These are phyloP conservation scores for Urocolius indicus DNA, from an alignment of 2,113 vertebrate species.

Conservation along the genomic window DNA sequence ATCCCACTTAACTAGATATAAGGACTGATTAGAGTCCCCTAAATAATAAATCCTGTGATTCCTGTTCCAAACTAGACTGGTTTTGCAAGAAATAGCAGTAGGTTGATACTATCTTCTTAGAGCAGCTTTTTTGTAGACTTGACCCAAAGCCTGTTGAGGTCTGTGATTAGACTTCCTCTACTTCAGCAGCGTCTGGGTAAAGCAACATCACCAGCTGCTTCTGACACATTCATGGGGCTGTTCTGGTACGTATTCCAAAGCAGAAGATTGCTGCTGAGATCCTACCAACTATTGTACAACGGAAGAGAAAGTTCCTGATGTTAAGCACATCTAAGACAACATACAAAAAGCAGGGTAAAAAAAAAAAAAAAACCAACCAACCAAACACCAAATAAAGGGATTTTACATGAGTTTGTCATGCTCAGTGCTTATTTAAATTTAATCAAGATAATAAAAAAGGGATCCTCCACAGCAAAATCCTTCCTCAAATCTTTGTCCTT, in stretches of 20 bases:
- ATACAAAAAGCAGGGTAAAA: not conserved
- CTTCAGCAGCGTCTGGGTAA: not conserved
- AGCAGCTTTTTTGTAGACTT: not conserved
- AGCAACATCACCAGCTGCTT: not conserved
- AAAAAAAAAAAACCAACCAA: too few relatives aligned
- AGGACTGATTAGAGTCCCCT: not conserved
- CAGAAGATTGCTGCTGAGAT: not conserved
- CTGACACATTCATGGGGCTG: not conserved
- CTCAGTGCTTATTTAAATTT: not conserved
- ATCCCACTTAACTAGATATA: not conserved
- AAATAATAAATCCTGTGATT: not conserved
- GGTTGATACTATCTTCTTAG: not conserved
- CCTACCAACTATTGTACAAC: not conserved
- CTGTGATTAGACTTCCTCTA: not conserved
- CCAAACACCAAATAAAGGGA: not conserved
- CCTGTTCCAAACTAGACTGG: not conserved
- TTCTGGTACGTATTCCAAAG: not conserved
- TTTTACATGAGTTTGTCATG: not conserved
- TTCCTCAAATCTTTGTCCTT: not conserved
- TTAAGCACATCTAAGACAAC: not conserved
- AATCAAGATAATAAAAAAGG: not conserved
- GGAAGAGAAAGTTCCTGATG: not conserved
- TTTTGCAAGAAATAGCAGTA: not conserved
- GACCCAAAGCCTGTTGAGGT: not conserved
- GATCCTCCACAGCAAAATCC: not conserved